These are phyloP conservation scores for Ptychoptera contaminata DNA, from an alignment of 2,888 invertebrate genomes.

Conservation along the genomic window DNA sequence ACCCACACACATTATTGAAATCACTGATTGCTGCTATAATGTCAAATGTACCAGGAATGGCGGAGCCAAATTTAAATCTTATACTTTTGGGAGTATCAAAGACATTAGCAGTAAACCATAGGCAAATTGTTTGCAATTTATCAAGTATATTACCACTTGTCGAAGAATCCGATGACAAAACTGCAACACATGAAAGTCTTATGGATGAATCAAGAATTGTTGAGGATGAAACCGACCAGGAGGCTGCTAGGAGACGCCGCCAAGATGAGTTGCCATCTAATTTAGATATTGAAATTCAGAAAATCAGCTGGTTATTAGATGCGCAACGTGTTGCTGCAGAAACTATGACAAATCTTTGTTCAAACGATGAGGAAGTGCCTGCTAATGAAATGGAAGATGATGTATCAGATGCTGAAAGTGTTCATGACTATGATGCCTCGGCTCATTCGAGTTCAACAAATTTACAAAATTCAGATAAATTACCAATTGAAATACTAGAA, in stretches of 20 bases:
- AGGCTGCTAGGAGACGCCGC: constrained; percentile 17
- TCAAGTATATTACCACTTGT: constrained; percentile 34
- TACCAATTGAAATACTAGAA: constrained; percentile 42
- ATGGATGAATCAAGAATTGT: constrained; percentile 8
- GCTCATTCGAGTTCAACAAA: constrained; percentile 14
- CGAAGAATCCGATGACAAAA: constrained; percentile 11
- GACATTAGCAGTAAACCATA: constrained; percentile 38
- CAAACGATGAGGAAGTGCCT: constrained; percentile 37
- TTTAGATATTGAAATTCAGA: constrained; percentile 34
- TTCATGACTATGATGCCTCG: constrained; percentile 23
- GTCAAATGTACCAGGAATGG: constrained; percentile 36
- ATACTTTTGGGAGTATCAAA: constrained; percentile 36
- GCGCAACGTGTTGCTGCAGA: constrained; percentile 54
- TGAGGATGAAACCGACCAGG: constrained; percentile 19
- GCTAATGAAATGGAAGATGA: constrained; percentile 32
- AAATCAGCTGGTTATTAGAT: constrained; percentile 39
- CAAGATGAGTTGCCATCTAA: constrained; percentile 22
- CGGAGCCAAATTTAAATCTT: constrained; percentile 33
- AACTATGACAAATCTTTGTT: constrained; percentile 54
- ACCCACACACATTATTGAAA: constrained; percentile 33
- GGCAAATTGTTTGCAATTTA: constrained; percentile 33
- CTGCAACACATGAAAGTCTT: constrained; percentile 8
- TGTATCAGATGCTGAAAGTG: constrained; percentile 31
- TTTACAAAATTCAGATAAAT: constrained; percentile 30
- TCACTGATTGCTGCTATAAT: constrained; percentile 42